phyloP scores from a whole-genome alignment of 2,113 vertebrate species.

The Addax nasomaculatus region DNA sequence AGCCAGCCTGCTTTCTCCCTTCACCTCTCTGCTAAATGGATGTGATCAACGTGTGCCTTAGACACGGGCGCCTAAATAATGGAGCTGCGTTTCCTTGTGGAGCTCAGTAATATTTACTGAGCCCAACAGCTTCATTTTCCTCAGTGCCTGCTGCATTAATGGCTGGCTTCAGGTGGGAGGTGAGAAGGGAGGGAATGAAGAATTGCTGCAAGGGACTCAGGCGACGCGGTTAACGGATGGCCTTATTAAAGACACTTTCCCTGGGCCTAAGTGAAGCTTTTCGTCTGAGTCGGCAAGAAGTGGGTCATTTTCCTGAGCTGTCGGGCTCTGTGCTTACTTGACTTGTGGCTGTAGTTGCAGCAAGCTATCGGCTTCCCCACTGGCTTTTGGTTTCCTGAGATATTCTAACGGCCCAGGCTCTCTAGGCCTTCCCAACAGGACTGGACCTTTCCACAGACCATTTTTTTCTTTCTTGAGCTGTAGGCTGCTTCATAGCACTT shows the following conservation, averaged over 20 bases:
- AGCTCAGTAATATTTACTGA: conserved; percentile 83
- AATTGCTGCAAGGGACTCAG: conserved; percentile 76
- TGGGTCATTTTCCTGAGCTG: conserved; percentile 84
- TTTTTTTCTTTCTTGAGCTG: background rate
- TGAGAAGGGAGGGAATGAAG: conserved; percentile 79
- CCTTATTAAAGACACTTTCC: conserved; percentile 86
- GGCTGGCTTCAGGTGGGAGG: conserved; percentile 74
- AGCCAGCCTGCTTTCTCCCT: conserved; percentile 58
- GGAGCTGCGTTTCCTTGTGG: conserved; percentile 65
- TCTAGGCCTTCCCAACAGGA: background rate
- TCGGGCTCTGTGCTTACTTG: conserved; percentile 70
- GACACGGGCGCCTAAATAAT: conserved; percentile 81
- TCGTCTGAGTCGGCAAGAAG: conserved; percentile 84
- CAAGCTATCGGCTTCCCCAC: conserved; percentile 54
- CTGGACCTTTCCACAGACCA: background rate
- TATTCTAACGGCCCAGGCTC: background rate
- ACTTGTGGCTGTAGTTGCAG: conserved; percentile 64
- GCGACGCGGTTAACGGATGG: conserved; percentile 81
- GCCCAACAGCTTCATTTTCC: conserved; percentile 82
- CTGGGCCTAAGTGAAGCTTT: conserved; percentile 82
- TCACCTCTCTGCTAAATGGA: conserved; percentile 74
- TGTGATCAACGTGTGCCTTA: conserved; percentile 76
- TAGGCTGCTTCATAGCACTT: background rate
- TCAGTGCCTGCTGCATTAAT: conserved; percentile 79
- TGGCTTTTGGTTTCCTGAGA: conserved; percentile 18